These are phyloP conservation scores for Anolis carolinensis DNA, from an alignment of 2,113 vertebrate species.

Conservation along the genomic window DNA sequence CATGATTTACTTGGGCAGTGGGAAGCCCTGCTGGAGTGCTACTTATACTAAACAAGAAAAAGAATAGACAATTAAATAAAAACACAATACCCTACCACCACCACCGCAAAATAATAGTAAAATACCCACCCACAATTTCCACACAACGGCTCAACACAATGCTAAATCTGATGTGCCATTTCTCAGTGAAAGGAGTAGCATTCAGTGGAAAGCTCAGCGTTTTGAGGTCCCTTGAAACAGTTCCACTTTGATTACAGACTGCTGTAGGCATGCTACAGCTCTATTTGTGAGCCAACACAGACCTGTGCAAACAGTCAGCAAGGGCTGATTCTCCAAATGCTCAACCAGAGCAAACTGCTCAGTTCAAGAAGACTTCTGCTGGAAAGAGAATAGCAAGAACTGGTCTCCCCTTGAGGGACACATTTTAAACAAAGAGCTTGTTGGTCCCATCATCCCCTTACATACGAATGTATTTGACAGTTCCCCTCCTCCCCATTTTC, in stretches of 20 bases:
- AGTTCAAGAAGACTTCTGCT: background rate
- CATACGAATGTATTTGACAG: constrained; percentile 24
- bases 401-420: background rate
- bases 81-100: background rate
- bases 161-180: constrained; percentile 56
- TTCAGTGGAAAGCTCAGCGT: constrained; percentile 47
- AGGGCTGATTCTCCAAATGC: background rate
- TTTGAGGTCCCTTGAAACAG: constrained; percentile 44
- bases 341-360: background rate
- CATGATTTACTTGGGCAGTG: constrained; percentile 44
- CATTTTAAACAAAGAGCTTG: constrained; percentile 29
- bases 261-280: constrained; percentile 53
- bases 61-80: background rate
- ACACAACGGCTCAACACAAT: constrained; percentile 42
- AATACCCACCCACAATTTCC: background rate
- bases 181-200: constrained; percentile 43
- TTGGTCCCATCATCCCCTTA: constrained; percentile 29
- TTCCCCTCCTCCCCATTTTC: background rate
- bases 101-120: too few species aligned
- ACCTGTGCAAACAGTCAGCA: background rate
- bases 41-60: constrained; percentile 10
- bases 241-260: constrained; percentile 48
- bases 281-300: constrained; percentile 44
- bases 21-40: constrained; percentile 49
- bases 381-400: background rate